These are phyloP conservation scores for Saccostrea glomerata DNA, from an alignment of 1,140 invertebrate genomes.

Conservation along the genomic window DNA sequence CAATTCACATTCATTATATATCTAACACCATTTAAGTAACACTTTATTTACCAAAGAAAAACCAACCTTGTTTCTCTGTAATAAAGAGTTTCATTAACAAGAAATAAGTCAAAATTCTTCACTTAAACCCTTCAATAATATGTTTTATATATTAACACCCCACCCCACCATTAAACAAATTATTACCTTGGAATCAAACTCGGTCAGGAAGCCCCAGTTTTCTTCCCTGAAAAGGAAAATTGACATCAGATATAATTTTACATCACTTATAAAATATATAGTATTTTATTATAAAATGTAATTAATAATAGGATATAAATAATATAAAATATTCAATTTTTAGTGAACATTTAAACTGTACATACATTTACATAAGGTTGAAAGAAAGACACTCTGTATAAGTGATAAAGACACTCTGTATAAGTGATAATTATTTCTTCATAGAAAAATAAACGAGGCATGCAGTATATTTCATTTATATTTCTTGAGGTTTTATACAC, in stretches of 20 bases:
- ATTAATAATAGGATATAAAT: too few species aligned
- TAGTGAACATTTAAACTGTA: too few species aligned
- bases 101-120: background rate
- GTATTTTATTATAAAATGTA: too few species aligned
- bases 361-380: too few species aligned
- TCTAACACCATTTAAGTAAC: background rate
- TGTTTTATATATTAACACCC: background rate
- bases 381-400: too few species aligned
- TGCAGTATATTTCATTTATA: too few species aligned
- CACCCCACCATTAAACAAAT: background rate
- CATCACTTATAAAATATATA: too few species aligned
- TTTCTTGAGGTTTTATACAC: too few species aligned
- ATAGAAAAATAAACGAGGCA: too few species aligned
- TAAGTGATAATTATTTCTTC: too few species aligned
- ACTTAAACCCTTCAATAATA: background rate
- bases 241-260: background rate
- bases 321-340: too few species aligned
- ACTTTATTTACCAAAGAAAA: slow-evolving; percentile 35
- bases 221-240: slow-evolving; percentile 61
- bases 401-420: too few species aligned
- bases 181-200: slow-evolving; percentile 71
- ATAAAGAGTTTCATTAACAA: background rate
- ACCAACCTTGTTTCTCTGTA: slow-evolving; percentile 9
- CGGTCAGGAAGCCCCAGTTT: slow-evolving; percentile 73
- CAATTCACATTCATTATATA: background rate